These are phyloP conservation scores for Benthosema pterotum DNA, from an alignment of 2,797 vertebrate genomes.

Conservation along the genomic window DNA sequence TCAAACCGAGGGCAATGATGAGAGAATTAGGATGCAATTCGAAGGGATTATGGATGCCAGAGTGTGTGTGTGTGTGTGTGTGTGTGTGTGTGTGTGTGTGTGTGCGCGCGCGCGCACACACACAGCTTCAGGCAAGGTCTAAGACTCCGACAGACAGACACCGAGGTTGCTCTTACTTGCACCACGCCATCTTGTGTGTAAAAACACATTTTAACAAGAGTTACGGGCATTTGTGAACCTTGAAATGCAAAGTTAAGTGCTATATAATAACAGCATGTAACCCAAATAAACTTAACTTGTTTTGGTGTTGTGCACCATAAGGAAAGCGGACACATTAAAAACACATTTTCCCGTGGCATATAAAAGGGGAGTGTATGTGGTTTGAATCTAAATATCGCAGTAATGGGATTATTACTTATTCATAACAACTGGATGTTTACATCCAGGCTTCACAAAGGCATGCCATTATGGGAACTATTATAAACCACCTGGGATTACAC, in stretches of 20 bases:
- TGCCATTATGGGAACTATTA: slow-evolving; percentile 5
- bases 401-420: no score
- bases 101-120: slow-evolving; percentile 33
- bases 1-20: slow-evolving; percentile 54
- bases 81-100: slow-evolving; percentile 17
- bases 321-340: background rate
- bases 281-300: background rate
- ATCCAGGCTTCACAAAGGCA: no score
- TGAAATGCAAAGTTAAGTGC: slow-evolving; percentile 36
- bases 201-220: slow-evolving; percentile 53
- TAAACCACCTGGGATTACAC: background rate
- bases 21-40: slow-evolving; percentile 68
- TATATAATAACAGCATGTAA: slow-evolving; percentile 15
- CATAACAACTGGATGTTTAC: no score
- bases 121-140: slow-evolving; percentile 55
- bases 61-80: slow-evolving; percentile 18
- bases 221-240: slow-evolving; percentile 42
- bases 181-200: slow-evolving; percentile 52
- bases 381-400: no score
- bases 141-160: slow-evolving; percentile 38
- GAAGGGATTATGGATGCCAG: slow-evolving; percentile 56
- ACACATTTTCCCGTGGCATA: no score
- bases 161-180: slow-evolving; percentile 50
- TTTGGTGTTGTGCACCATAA: slow-evolving; percentile 7
- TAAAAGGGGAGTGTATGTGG: no score